phyloP scores from a whole-genome alignment of 2,888 invertebrate species.

The Poecilobothrus nobilitatus region DNA sequence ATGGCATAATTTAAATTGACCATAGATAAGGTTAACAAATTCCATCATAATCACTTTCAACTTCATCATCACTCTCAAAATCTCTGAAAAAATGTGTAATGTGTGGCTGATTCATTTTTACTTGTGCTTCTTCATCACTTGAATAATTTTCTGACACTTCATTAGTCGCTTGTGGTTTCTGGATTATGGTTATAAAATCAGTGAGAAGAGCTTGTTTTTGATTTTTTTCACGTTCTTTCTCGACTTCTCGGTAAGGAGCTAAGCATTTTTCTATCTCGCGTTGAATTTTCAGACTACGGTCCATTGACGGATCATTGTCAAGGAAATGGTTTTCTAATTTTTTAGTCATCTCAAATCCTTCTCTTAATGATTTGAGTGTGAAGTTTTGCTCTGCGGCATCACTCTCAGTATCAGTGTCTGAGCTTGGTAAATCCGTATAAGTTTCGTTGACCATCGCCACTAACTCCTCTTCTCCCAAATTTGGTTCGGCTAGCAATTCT shows the following conservation, averaged over 20 bases:
- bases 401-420: constrained; percentile 9
- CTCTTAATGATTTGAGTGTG: constrained; percentile 11
- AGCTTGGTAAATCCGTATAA: constrained; percentile 8
- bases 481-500: constrained; percentile 9
- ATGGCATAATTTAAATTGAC: background rate
- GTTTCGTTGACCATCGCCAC: constrained; percentile 7
- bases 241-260: constrained; percentile 9
- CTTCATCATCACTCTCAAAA: constrained; percentile 10
- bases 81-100: constrained; percentile 9
- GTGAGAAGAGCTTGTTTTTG: constrained; percentile 9
- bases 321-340: constrained; percentile 10
- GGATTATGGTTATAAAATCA: constrained; percentile 11
- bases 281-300: constrained; percentile 10
- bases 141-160: constrained; percentile 10
- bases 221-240: constrained; percentile 10
- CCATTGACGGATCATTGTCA: constrained; percentile 8
- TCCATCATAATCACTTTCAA: background rate
- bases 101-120: constrained; percentile 5
- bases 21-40: background rate
- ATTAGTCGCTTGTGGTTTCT: constrained; percentile 8
- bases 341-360: constrained; percentile 8
- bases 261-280: constrained; percentile 10
- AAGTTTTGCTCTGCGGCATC: constrained; percentile 10
- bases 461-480: constrained; percentile 6
- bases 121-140: constrained; percentile 7